These are phyloP conservation scores for Acrossocheilus fasciatus DNA, from an alignment of 2,797 vertebrate species.

Conservation along the genomic window DNA sequence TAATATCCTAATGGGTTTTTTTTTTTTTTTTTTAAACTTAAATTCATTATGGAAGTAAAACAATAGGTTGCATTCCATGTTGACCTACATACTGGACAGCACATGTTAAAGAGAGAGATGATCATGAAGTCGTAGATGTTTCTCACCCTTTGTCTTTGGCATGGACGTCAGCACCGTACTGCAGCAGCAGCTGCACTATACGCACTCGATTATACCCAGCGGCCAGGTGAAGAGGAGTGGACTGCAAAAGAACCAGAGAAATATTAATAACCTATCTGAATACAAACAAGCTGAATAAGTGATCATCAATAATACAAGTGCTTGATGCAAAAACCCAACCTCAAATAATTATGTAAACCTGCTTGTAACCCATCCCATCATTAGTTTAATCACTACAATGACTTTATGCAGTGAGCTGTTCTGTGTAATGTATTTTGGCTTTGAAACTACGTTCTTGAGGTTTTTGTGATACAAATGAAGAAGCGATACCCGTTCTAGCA, in stretches of 20 bases:
- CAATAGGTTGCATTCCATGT: neutral
- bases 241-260: slow-evolving; percentile 78
- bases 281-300: neutral
- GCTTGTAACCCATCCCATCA: neutral
- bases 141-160: slow-evolving; percentile 98
- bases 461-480: no score
- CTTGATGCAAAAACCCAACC: neutral
- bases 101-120: neutral
- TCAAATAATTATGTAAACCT: neutral
- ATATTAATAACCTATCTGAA: neutral
- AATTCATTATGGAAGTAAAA: neutral
- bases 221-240: slow-evolving; percentile 96
- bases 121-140: neutral
- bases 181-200: slow-evolving; percentile 97
- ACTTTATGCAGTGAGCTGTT: neutral
- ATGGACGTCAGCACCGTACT: slow-evolving; percentile 97
- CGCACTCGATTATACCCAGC: slow-evolving; percentile 98
- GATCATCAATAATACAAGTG: neutral
- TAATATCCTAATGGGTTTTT: neutral
- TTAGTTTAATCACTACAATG: neutral
- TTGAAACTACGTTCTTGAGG: neutral
- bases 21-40: no score
- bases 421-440: neutral
- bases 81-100: neutral
- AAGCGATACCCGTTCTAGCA: neutral